Evolutionary conservation across 2,797 vertebrate species (phyloP).

Genomic region (Eulemur coronatus): DNA sequence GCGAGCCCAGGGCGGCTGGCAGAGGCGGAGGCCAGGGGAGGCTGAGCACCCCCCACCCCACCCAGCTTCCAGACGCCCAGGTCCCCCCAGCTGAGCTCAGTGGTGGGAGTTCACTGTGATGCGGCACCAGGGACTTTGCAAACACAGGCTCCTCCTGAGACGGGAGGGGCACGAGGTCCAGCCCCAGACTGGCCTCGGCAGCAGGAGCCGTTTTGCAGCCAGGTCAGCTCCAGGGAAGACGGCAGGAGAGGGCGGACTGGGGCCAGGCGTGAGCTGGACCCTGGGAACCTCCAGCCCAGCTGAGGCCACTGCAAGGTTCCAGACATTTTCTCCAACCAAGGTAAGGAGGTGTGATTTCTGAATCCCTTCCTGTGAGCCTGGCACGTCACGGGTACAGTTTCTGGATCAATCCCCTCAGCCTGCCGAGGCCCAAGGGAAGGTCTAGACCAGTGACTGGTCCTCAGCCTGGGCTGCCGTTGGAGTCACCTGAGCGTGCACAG

Average conservation of each 20-base stretch:
- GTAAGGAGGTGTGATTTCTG: too few relatives aligned
- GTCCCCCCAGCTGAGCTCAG: background rate
- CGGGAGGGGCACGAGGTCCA: too few relatives aligned
- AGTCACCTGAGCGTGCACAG: background rate
- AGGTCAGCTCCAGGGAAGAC: background rate
- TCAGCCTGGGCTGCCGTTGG: background rate
- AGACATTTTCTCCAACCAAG: background rate
- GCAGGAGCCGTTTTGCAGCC: background rate
- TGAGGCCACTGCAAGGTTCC: background rate
- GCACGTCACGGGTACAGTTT: background rate
- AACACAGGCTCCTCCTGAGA: background rate
- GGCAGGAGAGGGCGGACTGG: accelerated
- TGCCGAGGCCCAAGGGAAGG: background rate
- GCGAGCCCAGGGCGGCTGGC: background rate
- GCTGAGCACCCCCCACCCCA: background rate
- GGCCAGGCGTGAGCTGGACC: too few relatives aligned
- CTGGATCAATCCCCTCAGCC: background rate
- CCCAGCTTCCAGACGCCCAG: background rate
- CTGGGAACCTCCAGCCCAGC: too few relatives aligned
- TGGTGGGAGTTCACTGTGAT: background rate
- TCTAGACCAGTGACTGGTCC: background rate
- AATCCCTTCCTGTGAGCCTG: background rate
- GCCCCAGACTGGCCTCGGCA: background rate
- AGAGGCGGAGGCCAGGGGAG: background rate
- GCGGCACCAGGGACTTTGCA: background rate